phyloP scores from a whole-genome alignment of 1,140 invertebrate species.

The Gryon sp. region DNA sequence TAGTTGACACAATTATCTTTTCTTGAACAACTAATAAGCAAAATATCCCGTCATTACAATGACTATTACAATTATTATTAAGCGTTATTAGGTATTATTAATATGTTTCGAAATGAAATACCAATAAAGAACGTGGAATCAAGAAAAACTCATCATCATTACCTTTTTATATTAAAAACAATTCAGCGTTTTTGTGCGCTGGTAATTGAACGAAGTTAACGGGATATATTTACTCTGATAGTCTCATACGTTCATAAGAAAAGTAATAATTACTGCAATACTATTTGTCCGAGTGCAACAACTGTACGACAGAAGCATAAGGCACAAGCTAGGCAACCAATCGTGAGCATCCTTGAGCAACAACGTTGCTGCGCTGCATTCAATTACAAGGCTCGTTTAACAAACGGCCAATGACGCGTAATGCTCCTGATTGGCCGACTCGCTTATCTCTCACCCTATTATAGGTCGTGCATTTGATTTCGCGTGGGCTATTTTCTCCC shows the following conservation, averaged over 20 bases:
- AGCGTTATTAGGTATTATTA: too few species aligned
- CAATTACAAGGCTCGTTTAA: slow-evolving; percentile 66
- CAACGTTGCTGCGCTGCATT: slow-evolving; percentile 42
- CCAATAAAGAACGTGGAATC: too few species aligned
- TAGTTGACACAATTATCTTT: too few species aligned
- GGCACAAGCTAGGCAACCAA: slow-evolving; percentile 49
- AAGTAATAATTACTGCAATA: slow-evolving; percentile 33
- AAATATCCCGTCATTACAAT: too few species aligned
- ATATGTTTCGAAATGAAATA: too few species aligned
- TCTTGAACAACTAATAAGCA: too few species aligned
- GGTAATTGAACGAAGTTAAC: slow-evolving; percentile 2
- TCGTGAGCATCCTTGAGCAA: slow-evolving; percentile 48
- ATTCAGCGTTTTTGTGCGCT: slow-evolving; percentile 10
- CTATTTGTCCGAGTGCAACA: slow-evolving; percentile 28
- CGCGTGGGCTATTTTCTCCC: slow-evolving; percentile 43
- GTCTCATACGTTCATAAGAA: slow-evolving; percentile 16
- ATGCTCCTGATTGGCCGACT: slow-evolving; percentile 61
- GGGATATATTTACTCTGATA: background rate
- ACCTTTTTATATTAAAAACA: too few species aligned
- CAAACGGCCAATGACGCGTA: slow-evolving; percentile 63
- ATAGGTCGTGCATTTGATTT: slow-evolving; percentile 57
- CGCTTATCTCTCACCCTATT: slow-evolving; percentile 62
- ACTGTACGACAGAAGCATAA: slow-evolving; percentile 43
- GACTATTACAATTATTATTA: too few species aligned
- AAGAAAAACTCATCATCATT: too few species aligned